A percentile compares a stretch with the other conserved stretches of the same genome.
phyloP scores from a whole-genome alignment of 1,140 invertebrate genomes.

The Diorhabda sublineata region DNA sequence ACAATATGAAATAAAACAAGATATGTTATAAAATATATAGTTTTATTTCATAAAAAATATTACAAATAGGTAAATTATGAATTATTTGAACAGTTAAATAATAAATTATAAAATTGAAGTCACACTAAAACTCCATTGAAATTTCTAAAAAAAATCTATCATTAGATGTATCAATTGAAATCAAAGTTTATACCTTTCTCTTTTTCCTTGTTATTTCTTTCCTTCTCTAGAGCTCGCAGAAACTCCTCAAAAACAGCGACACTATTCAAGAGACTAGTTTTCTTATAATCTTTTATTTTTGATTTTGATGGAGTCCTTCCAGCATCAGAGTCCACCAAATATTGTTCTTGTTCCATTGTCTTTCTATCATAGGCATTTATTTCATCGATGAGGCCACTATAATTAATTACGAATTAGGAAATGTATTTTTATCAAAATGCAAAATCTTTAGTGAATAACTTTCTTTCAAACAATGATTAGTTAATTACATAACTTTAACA shows the following conservation, averaged over 20 bases:
- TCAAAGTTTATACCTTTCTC: slow-evolving; percentile 16
- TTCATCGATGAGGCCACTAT: slow-evolving; percentile 59
- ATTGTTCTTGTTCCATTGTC: slow-evolving; percentile 51
- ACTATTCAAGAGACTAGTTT: slow-evolving; percentile 67
- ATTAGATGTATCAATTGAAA: neutral
- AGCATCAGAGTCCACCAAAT: slow-evolving; percentile 45
- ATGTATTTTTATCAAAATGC: too few species aligned
- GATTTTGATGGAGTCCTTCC: slow-evolving; percentile 34
- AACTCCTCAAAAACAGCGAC: slow-evolving; percentile 71
- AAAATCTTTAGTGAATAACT: too few species aligned
- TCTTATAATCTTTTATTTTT: slow-evolving; percentile 68
- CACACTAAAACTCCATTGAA: too few species aligned
- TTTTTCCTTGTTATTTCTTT: slow-evolving; percentile 24
- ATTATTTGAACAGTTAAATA: too few species aligned
- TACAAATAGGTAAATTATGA: too few species aligned
- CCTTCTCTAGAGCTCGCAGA: slow-evolving; percentile 56
- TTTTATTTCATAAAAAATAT: too few species aligned
- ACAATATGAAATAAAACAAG: too few species aligned
- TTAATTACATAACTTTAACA: too few species aligned
- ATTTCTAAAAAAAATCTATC: too few species aligned
- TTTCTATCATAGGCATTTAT: slow-evolving; percentile 62
- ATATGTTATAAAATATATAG: too few species aligned
- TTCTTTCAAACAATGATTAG: too few species aligned
- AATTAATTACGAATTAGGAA: slow-evolving; percentile 21
- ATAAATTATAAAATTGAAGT: too few species aligned